Evolutionary conservation across 2,797 vertebrate genomes (phyloP).

Genomic region (Hirundo rustica): DNA sequence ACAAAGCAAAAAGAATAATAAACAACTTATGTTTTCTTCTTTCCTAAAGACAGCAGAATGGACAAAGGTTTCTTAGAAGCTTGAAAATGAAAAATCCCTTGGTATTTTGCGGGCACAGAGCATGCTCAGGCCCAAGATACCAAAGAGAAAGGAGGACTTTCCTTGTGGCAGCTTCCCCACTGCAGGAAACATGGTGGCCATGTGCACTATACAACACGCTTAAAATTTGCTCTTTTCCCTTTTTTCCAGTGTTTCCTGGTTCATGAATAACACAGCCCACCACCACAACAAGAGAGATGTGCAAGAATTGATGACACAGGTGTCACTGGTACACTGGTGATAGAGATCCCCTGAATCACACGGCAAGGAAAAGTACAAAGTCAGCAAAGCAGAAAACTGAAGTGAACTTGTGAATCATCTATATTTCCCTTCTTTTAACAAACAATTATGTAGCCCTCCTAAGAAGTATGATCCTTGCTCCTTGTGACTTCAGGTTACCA

Average conservation of each 20-base stretch:
- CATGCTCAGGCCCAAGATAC: background rate
- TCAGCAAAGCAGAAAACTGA: background rate
- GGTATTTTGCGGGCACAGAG: background rate
- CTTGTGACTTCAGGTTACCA: background rate
- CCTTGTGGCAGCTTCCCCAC: background rate
- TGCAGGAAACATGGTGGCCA: background rate
- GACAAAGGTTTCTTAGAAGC: slow-evolving; percentile 33
- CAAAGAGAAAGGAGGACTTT: background rate
- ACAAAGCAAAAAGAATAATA: background rate
- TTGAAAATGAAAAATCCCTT: background rate
- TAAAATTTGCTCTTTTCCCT: background rate
- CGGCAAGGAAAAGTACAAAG: background rate
- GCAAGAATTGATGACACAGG: background rate
- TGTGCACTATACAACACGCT: rapidly evolving
- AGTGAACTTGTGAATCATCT: background rate
- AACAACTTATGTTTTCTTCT: background rate
- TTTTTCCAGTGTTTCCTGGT: background rate
- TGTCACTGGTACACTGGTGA: background rate
- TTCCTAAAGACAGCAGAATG: background rate
- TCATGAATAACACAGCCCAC: background rate
- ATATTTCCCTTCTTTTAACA: background rate
- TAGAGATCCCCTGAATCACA: background rate
- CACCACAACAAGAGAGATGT: background rate
- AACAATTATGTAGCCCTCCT: background rate
- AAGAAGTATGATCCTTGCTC: background rate